Evolutionary conservation across 2,888 invertebrate genomes (phyloP).

Genomic region (Vannuccia rotundouncinata): DNA sequence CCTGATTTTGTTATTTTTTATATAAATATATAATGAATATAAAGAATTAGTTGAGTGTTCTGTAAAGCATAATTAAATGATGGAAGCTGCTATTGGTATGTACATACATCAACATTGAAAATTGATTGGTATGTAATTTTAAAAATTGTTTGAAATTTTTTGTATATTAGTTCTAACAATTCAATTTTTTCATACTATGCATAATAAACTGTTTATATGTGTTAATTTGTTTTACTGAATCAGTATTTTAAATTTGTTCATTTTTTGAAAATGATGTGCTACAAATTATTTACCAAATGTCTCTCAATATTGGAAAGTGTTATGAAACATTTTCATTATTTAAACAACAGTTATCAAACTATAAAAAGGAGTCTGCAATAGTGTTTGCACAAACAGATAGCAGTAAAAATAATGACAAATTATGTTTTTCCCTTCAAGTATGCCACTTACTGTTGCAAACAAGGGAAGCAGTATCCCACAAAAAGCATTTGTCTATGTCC

Average conservation of each 20-base stretch:
- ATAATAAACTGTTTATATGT: neutral
- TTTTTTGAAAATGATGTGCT: neutral
- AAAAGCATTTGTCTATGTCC: neutral
- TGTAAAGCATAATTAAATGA: no score
- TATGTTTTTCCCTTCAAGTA: neutral
- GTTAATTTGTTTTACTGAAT: neutral
- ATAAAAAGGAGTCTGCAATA: neutral
- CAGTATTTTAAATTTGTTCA: neutral
- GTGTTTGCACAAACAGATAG: neutral
- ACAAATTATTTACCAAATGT: neutral
- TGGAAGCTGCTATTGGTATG: neutral
- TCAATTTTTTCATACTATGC: neutral
- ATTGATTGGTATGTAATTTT: neutral
- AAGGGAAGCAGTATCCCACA: neutral
- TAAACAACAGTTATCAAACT: neutral
- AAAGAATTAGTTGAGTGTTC: no score
- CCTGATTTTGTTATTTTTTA: no score
- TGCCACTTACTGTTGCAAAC: neutral
- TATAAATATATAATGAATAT: no score
- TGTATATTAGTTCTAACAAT: neutral
- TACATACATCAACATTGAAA: neutral
- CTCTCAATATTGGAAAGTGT: neutral
- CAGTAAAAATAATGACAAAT: neutral
- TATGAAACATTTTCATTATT: neutral
- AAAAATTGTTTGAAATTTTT: neutral